A percentile compares a stretch with the other conserved stretches of the same genome.
Conservation (phyloP, 1,140 invertebrate species). For the Heliothis subflexa region DNA sequence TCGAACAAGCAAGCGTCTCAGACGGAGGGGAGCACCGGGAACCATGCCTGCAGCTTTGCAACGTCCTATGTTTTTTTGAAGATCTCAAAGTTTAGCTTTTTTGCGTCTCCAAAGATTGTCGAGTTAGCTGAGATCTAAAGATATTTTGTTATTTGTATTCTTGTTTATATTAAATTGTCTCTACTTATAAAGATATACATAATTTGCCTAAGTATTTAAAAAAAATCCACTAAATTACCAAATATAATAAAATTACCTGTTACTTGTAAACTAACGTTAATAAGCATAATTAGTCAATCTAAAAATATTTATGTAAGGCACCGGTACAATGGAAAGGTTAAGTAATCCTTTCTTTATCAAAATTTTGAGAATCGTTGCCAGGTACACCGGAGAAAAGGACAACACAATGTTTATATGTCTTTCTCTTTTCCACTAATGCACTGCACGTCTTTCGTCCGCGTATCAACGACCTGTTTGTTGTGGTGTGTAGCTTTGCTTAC, state of each 20-base stretch:
- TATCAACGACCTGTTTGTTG: slow-evolving; percentile 80
- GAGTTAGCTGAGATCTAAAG: background rate
- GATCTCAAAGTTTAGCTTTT: slow-evolving; percentile 41
- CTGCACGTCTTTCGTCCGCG: slow-evolving; percentile 61
- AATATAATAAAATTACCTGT: too few species aligned
- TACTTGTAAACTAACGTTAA: too few species aligned
- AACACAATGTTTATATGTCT: slow-evolving; percentile 72
- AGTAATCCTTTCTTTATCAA: slow-evolving; percentile 31
- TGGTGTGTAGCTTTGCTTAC: slow-evolving; percentile 61
- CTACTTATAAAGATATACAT: too few species aligned
- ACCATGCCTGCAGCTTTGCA: slow-evolving; percentile 37
- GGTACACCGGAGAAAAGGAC: slow-evolving; percentile 56
- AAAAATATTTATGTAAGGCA: too few species aligned
- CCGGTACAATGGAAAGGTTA: background rate
- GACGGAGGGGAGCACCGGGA: slow-evolving; percentile 58
- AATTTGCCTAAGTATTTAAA: too few species aligned
- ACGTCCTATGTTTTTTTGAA: slow-evolving; percentile 29
- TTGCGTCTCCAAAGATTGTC: background rate
- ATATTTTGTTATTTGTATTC: background rate
- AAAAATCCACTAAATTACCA: too few species aligned
- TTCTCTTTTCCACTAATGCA: slow-evolving; percentile 67
- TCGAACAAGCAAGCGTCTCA: slow-evolving; percentile 58
- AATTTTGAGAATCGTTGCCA: slow-evolving; percentile 60
- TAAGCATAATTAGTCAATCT: too few species aligned
- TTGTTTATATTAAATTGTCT: too few species aligned